Percentiles rank a stretch among this genome's conserved stretches.
Evolutionary conservation across 1,140 invertebrate genomes (phyloP).

Genomic region (Lamellibrachia luymesi): DNA sequence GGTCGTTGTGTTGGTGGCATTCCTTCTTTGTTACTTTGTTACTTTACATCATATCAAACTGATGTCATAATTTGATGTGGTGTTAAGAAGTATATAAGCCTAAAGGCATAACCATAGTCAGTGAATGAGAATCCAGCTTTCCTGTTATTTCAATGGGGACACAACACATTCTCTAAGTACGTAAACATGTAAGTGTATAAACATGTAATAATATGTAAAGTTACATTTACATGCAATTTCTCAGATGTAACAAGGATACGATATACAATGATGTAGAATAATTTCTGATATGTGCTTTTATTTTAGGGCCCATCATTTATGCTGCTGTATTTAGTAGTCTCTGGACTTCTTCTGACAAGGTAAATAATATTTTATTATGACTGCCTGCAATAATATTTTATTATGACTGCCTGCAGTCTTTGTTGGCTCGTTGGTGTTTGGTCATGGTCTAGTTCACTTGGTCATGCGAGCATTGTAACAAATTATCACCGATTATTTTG

Average conservation of each 20-base stretch:
- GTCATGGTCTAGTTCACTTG: not conserved
- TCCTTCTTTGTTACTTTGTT: not conserved
- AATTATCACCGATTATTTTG: not conserved
- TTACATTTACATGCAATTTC: too few relatives aligned
- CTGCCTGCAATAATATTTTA: not conserved
- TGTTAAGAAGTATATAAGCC: not conserved
- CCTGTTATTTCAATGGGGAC: not conserved
- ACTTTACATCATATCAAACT: not conserved
- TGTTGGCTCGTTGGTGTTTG: not conserved
- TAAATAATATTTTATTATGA: conserved; percentile 27
- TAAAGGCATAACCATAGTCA: not conserved
- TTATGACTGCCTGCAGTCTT: not conserved
- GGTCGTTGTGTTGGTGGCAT: not conserved
- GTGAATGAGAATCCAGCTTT: not conserved
- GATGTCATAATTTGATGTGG: not conserved
- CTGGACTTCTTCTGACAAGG: conserved; percentile 66
- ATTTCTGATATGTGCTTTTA: conserved; percentile 23
- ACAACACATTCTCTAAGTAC: not conserved
- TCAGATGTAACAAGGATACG: too few relatives aligned
- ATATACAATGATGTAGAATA: not conserved
- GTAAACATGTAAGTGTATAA: not conserved
- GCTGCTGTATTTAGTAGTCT: conserved; percentile 80
- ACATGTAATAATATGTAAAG: too few relatives aligned
- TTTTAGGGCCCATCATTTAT: conserved; percentile 80
- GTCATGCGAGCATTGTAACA: conserved; percentile 15